Base-by-base conservation (phyloP, 2,113 vertebrate species). In the Nannospalax galili region DNA sequence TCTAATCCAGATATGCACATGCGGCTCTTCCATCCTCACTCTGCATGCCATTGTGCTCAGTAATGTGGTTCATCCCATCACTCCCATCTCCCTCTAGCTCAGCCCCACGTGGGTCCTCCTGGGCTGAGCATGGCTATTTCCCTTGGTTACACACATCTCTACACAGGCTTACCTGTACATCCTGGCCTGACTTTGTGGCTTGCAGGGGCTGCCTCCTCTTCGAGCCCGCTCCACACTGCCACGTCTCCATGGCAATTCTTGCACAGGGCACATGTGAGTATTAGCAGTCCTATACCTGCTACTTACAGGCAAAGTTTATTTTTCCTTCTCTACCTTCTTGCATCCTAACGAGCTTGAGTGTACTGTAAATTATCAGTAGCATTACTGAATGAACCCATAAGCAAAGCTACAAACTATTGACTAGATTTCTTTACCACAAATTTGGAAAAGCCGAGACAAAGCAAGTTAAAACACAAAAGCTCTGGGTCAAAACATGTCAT, bases 401-500 rank as follows among this genome's bases (percentile, higher is more conserved):
- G 62, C 78, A 64, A 96, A 90, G 82, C 78, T 88, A 62, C 28
- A 52, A 92, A 93, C 19, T 88, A 73, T 64, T 84, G 56, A 79
- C 45, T 45, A 82, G 28, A 64, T 2, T 24, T 30, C 12, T 48
- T 87, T 48, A 84, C 3, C 22, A 40, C 64, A 52, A 85, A 14
- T 87, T 65, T 94, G 35, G 60, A 91, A 94, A 96, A 94, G 72
- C 30, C 77, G 45, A 95, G 26, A 56, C 26, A 37, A 77, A 91
- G 92, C n/a, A 81, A 92, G 32, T 60, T 74, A 65, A 81, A 62
- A 37, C 90, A 73, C 17, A 88, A 65, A 95, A 95, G 12, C 19
- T 92, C 40, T 62, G 15, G 19, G 4, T 75, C 22, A 87, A 95
- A 92, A 62, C 22, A 84, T 73, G 84, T 96, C 40, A 92, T 52